Evolutionary conservation across 2,888 invertebrate species (phyloP), one percentile per base, ranked within the genome.

Genomic region (Chrysotoxum bicinctum): DNA sequence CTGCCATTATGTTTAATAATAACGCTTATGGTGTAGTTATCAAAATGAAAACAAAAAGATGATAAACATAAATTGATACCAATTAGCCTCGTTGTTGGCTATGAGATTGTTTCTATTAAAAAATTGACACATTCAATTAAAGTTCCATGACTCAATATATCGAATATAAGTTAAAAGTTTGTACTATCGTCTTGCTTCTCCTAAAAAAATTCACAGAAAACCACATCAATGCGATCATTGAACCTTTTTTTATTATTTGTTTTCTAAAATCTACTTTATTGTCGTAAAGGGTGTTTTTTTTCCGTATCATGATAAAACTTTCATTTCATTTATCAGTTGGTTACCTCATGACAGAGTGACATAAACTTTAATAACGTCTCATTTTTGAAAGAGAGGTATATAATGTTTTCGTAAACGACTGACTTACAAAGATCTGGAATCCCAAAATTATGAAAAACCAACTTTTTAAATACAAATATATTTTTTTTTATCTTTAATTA

Each of bases 121-220:
- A 54, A 30, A 54, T 52, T 85, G 84, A 74, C 79, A 54, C 37
- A 83, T 37, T 76, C 75, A 79, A 64, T 64, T 52, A 37, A 52
- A 72, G 19, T 73, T 77, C 68, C 52, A 72, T 62, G 66, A 74
- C 70, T 80, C 84, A 80, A 85, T 81, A 48, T 64, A 84, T 80
- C 85, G 77, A 85, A 81, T 76, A 80, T 80, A 80, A 75, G 80
- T 68, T 84, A 68, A 84, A 21, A 19, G 2, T 21, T 35, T 50
- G 3, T 45, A 12, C 9, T 32, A 26, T 6, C 12, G 26, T 1
- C 16, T 7, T 70, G 73, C 50, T 21, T 43, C 52, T 10, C 23
- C n/a, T 10, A 1, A n/a, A n/a, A 45, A 19, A 19, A 32, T 19
- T 35, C 2, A 19, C 7, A 9, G 6, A 30, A 19, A 32, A n/a